These are phyloP conservation scores for Rhynchonycteris naso DNA, from an alignment of 2,797 vertebrate species.

Conservation along the genomic window DNA sequence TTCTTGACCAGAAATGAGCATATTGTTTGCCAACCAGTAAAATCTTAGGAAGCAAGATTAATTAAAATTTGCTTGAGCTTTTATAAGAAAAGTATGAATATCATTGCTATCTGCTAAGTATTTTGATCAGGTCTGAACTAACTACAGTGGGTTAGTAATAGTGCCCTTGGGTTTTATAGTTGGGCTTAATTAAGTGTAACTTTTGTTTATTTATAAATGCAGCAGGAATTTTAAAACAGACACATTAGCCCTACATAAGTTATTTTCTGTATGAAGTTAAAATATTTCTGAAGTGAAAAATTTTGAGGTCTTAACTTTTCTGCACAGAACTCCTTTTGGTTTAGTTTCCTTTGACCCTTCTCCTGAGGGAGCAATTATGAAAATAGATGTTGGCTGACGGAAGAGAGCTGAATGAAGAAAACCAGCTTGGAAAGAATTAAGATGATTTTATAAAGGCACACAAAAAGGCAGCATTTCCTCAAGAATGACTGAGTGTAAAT, in stretches of 20 bases:
- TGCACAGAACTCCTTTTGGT: constrained; percentile 9
- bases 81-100: not conserved
- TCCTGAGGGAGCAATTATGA: constrained; percentile 64
- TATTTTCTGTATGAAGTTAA: constrained; percentile 55
- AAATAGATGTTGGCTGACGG: constrained; percentile 65
- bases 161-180: not conserved
- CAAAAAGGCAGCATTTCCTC: constrained; percentile 72
- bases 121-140: constrained; percentile 42
- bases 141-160: not conserved
- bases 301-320: constrained; percentile 49
- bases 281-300: constrained; percentile 30
- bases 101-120: not conserved
- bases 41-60: not conserved
- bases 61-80: not conserved
- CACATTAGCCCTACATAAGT: not conserved
- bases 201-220: constrained; percentile 42
- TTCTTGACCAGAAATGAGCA: not conserved
- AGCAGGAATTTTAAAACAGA: not conserved
- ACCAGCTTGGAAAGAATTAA: constrained; percentile 75
- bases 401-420: constrained; percentile 23
- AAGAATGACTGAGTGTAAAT: constrained; percentile 67
- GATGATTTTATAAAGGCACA: constrained; percentile 74
- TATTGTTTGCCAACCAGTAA: not conserved
- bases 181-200: not conserved
- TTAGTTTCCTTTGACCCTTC: constrained; percentile 68